Evolutionary conservation across 2,113 vertebrate genomes (phyloP).

Genomic region (Callaeas wilsoni): DNA sequence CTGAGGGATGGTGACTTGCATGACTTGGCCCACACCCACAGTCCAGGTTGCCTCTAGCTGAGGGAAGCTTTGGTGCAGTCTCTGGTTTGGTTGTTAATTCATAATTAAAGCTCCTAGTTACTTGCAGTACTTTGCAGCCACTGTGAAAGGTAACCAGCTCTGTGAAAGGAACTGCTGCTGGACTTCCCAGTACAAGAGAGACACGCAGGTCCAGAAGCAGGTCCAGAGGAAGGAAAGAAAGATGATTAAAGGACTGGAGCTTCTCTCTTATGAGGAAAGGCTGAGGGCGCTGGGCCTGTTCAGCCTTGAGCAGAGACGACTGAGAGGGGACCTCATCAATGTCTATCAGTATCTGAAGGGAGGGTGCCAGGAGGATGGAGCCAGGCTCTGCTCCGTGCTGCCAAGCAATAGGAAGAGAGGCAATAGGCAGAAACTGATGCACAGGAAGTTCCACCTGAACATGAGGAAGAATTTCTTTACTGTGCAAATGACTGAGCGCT

Average conservation of each 20-base stretch:
- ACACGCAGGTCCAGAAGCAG: neutral
- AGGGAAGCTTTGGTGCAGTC: neutral
- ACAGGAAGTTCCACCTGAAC: neutral
- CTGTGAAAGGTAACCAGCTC: neutral
- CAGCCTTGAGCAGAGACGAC: fast-evolving
- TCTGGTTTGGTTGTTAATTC: fast-evolving
- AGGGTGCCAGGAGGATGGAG: neutral
- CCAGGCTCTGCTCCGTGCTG: neutral
- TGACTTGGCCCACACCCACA: neutral
- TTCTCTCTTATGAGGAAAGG: neutral
- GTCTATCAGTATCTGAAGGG: neutral
- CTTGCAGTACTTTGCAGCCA: neutral
- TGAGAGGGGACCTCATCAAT: neutral
- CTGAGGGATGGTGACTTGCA: neutral
- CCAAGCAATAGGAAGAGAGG: neutral
- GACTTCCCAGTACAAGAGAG: neutral
- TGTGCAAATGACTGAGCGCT: too few relatives aligned
- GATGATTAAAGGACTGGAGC: neutral
- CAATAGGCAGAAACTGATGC: neutral
- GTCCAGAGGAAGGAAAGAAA: neutral
- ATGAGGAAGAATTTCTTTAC: neutral
- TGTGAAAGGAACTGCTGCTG: neutral
- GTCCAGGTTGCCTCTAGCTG: neutral
- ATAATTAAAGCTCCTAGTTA: neutral
- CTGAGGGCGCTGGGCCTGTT: neutral